phyloP scores from a whole-genome alignment of 2,888 invertebrate genomes.

The Megamerina dolium region DNA sequence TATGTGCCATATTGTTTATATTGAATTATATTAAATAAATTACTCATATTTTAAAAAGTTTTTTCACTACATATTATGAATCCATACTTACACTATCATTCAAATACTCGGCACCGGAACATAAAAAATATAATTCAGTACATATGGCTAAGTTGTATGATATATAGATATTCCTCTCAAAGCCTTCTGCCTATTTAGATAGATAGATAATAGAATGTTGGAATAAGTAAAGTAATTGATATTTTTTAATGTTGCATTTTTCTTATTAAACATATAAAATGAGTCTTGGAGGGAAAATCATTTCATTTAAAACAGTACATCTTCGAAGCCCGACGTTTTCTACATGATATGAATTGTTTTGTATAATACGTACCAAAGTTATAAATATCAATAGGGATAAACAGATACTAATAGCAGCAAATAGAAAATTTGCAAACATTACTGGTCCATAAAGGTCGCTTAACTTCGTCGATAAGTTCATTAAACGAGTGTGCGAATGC shows the following conservation, averaged over 20 bases:
- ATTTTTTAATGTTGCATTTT: too few species aligned
- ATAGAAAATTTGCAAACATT: slow-evolving; percentile 2
- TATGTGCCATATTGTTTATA: too few species aligned
- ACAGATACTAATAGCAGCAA: slow-evolving; percentile 4
- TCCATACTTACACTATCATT: slow-evolving; percentile 7
- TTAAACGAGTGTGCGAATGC: background rate
- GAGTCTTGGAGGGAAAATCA: too few species aligned
- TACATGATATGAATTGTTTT: background rate
- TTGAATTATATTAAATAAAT: too few species aligned
- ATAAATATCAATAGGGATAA: background rate
- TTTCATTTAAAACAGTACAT: too few species aligned
- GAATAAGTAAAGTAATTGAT: too few species aligned
- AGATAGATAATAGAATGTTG: too few species aligned
- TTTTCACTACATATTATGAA: too few species aligned
- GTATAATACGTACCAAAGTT: background rate
- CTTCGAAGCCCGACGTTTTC: too few species aligned
- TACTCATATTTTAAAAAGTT: too few species aligned
- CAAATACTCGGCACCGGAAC: slow-evolving; percentile 4
- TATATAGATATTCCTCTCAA: slow-evolving; percentile 4
- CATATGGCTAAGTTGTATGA: background rate
- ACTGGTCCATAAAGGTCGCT: slow-evolving; percentile 1
- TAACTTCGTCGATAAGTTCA: background rate
- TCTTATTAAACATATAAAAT: too few species aligned
- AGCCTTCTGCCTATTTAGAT: slow-evolving; percentile 5
- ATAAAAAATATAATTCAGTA: slow-evolving; percentile 3